Base-by-base conservation (phyloP, 2,888 invertebrate species). In the Eutolmus rufibarbis region DNA sequence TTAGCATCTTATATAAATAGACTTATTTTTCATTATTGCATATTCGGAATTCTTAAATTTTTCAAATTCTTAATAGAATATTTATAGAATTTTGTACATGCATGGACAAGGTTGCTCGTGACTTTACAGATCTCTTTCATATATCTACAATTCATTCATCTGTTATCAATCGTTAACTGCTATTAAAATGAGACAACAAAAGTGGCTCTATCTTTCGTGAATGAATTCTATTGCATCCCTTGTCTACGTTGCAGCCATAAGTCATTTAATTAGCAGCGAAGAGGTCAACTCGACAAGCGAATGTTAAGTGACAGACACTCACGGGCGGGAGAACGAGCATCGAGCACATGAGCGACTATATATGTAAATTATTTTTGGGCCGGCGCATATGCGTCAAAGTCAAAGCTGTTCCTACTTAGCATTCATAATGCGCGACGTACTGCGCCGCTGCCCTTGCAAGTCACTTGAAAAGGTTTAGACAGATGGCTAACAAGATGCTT, bases 191-290 rank as follows among this genome's bases (percentile, higher is more conserved):
- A 28, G 66, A 66, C 66, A 19, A 28, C 12, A 12, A 66, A 28
- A 66, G 23, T 12, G 28, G 14, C 43, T 66, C 66, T 28, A 28
- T 19, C 66, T 28, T 66, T 66, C 28, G 19, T 66, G 66, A 66
- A 66, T 66, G 66, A 66, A 66, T 66, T 28, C 66, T 66, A 23
- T 66, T 66, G 66, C 77, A 40, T 40, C 40, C 34, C 34, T 77
- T 77, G 77, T 19, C 34, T 77, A 23, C 23, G n/a, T n/a, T 31
- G 40, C 40, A 34, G 77, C 40, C 40, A 37, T 77, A 66, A 66
- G 66, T 84, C 66, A 84, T 40, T 84, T 84, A 84, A 84, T 84
- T 66, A 84, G 82, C 82, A 19, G 66, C 82, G 19, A 84, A 66
- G 37, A 40, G 82, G 82, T 84, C 82, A 66, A 66, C 82, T 8